Base-by-base conservation (phyloP, 2,797 vertebrate species). In the Sandelia bainsii region DNA sequence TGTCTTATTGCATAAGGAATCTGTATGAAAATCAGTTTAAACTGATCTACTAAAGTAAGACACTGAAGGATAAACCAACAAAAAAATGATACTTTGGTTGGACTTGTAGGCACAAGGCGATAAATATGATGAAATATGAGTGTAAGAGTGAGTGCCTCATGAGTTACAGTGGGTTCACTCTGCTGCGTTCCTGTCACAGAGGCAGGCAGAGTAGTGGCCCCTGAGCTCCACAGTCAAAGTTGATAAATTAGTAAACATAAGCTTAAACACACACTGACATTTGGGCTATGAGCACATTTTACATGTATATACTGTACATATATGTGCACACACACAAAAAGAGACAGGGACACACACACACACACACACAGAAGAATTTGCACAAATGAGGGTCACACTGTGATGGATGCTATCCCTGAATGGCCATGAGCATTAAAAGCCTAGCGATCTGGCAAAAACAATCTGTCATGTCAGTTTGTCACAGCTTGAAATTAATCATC, bases 361-460 rank as follows among this genome's bases (percentile, higher is more conserved):
- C 65, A 25, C 54, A 63, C 46, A 67, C 58, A 81, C 77, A 17
- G 12, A 17, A 1, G 6, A 16, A 6, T 75, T 64, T 68, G 64
- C 72, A 72, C 64, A 69, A 75, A 37, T 66, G 65, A 82, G 87
- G 79, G 81, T 87, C 82, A 88, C 83, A 87, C 77, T 37, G 67
- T 91, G 87, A 93, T 87, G 79, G 84, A 91, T 83, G 83, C 73
- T 51, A 61, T 66, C 73, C 77, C 80, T 65, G 79, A 86, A 77
- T 75, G 79, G 75, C 87, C 71, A 3, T 78, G 87, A 85, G 87
- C 81, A 63, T 85, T 86, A 82, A 88, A 80, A 71, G 82, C 75
- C 76, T 62, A 76, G 68, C 61, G 63, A 88, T 83, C 80, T 72
- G 76, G 63, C 59, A 54, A 73, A 70, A 80, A 75, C 79, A 79